Base-by-base conservation (phyloP, 2,113 vertebrate genomes). In the Micronycteris hirsuta region DNA sequence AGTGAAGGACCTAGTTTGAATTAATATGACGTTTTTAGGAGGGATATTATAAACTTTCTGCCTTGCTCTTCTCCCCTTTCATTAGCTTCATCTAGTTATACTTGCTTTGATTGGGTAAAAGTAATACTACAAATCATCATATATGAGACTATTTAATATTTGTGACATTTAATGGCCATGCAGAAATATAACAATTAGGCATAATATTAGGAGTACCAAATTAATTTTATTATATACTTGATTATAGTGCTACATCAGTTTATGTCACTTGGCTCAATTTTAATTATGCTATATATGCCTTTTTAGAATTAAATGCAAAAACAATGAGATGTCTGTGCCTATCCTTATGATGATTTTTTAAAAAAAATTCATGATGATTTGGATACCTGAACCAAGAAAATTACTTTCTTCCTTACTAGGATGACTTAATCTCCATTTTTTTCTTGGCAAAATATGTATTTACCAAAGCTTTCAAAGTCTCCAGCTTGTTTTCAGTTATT, bases 201-300 rank as follows among this genome's bases (percentile, higher is more conserved):
- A 70, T 73, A 22, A 77, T 61, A 83, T 68, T 88, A 76, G 6
- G 20, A 22, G 36, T 78, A 24, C 52, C 19, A 19, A 67, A 56
- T 88, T 92, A 88, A 61, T 70, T 71, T 89, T 49, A 84, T 78
- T 78, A 77, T 70, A 31, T 93, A 33, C 10, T 84, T 95, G 16
- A 78, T 77, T 70, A 36, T 45, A 77, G 9, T 77, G 63, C 49
- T 78, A 68, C 83, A 49, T n/a, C 54, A 74, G 7, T 73, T 74
- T 96, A 24, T 89, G 47, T 67, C 20, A 41, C 13, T 81, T 90
- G 24, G 20, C n/a, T 78, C 4, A 89, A 63, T 5, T 85, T 36
- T 31, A 77, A 63, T 81, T 54, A 45, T 80, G 73, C 11, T 61
- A 63, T 52, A 36, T 31, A 65, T 74, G 28, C 16, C 22, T 76